A percentile compares a stretch with the other conserved stretches of the same genome.
Conservation (phyloP, 1,140 invertebrate genomes). For the Teleopsis dalmanni region DNA sequence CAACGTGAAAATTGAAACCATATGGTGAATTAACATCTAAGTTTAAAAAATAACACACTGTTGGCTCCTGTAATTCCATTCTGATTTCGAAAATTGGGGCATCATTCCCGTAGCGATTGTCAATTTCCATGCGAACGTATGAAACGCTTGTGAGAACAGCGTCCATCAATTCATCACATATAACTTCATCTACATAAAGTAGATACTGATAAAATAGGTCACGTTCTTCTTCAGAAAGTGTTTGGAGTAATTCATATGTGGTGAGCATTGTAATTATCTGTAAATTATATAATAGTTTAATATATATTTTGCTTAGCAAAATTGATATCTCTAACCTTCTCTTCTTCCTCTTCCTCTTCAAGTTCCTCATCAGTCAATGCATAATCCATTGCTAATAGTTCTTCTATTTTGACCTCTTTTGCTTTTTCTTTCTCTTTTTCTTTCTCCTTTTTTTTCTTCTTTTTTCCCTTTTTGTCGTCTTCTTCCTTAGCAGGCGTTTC, state of each 20-base stretch:
- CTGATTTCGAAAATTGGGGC: constrained; percentile 55
- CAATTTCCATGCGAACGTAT: constrained; percentile 42
- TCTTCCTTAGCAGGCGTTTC: background rate
- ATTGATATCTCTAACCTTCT: too few relatives aligned
- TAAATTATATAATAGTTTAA: background rate
- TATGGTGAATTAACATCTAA: constrained; percentile 51
- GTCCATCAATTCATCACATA: constrained; percentile 53
- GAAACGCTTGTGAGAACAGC: constrained; percentile 43
- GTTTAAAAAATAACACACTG: constrained; percentile 57
- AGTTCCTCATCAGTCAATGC: too few relatives aligned
- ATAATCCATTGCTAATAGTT: too few relatives aligned
- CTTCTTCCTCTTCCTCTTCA: constrained; percentile 23
- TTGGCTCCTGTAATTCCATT: constrained; percentile 55
- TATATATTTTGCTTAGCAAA: background rate
- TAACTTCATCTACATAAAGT: constrained; percentile 56
- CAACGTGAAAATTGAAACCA: constrained; percentile 55
- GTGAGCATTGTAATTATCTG: constrained; percentile 18
- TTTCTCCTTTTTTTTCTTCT: constrained; percentile 19
- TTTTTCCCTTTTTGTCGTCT: constrained; percentile 5
- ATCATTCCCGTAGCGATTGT: constrained; percentile 30
- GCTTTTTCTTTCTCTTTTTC: too few relatives aligned
- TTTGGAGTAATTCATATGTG: constrained; percentile 24
- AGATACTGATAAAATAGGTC: constrained; percentile 49
- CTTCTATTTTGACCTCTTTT: background rate
- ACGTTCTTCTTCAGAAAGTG: constrained; percentile 18